Conservation (phyloP, 2,888 invertebrate genomes). For the Lamproptera curius region DNA sequence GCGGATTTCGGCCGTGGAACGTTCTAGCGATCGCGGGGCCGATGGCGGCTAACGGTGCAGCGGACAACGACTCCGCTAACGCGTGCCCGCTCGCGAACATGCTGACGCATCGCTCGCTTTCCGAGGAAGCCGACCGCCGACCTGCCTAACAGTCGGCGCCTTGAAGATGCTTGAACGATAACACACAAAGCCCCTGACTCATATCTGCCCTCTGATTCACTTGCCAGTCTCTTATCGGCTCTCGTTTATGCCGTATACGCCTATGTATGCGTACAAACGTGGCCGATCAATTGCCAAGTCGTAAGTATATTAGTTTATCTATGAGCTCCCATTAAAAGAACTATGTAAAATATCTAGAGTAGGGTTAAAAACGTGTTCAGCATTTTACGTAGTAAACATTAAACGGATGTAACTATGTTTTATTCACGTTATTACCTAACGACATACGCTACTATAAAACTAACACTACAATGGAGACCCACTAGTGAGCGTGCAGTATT, state of each 20-base stretch:
- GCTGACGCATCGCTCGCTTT: conserved; percentile 61
- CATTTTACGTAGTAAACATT: too few species aligned
- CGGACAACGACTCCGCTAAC: conserved; percentile 65
- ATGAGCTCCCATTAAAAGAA: too few species aligned
- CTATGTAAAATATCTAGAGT: too few species aligned
- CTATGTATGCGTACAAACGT: too few species aligned
- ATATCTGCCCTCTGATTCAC: conserved; percentile 50
- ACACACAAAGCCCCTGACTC: conserved; percentile 48
- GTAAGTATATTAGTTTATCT: too few species aligned
- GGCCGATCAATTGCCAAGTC: too few species aligned
- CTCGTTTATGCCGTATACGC: conserved; percentile 41
- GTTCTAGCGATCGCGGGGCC: conserved; percentile 24
- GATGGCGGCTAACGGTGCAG: conserved; percentile 54
- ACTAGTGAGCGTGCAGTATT: conserved; percentile 29
- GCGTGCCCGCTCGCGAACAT: conserved; percentile 44
- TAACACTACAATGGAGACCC: too few species aligned
- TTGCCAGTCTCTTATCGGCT: conserved; percentile 48
- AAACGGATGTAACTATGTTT: too few species aligned
- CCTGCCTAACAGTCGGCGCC: conserved; percentile 41
- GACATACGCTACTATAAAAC: too few species aligned
- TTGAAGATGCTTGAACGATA: conserved; percentile 55
- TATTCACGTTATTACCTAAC: too few species aligned
- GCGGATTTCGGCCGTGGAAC: conserved; percentile 7
- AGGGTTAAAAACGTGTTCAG: too few species aligned
- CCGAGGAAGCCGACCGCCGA: conserved; percentile 39